Percentiles rank a stretch among this genome's conserved stretches.
These are phyloP conservation scores for Clarias gariepinus DNA, from an alignment of 2,113 vertebrate species.

Conservation along the genomic window DNA sequence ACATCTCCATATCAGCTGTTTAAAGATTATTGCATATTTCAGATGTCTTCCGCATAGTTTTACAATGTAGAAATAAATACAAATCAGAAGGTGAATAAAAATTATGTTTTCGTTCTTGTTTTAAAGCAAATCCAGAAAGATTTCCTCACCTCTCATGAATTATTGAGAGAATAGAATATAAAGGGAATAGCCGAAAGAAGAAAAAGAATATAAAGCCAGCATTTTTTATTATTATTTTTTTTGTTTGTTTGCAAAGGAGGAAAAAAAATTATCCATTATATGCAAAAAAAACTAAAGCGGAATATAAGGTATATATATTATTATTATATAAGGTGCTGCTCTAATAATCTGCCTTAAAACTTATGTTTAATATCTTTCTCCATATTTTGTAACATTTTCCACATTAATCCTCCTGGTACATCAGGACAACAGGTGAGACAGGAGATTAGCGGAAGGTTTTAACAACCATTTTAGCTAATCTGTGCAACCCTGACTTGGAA, in stretches of 20 bases:
- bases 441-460: neutral
- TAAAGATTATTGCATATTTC: too few species aligned
- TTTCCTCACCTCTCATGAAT: neutral
- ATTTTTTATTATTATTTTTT: too few species aligned
- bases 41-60: too few species aligned
- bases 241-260: too few species aligned
- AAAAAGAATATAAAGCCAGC: neutral
- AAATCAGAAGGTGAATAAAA: too few species aligned
- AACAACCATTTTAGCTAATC: neutral
- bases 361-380: neutral
- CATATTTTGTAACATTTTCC: neutral
- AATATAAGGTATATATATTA: neutral
- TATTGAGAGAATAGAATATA: neutral
- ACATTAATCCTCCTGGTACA: neutral
- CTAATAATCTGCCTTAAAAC: neutral
- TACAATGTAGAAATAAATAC: too few species aligned
- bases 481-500: neutral
- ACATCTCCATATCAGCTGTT: too few species aligned
- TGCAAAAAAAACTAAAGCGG: too few species aligned
- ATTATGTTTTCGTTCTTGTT: too few species aligned
- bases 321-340: neutral
- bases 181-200: too few species aligned
- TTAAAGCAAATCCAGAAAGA: neutral
- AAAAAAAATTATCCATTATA: too few species aligned
- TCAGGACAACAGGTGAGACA: neutral